Evolutionary conservation across 2,888 invertebrate genomes (phyloP), one percentile per base, ranked within the genome.

Genomic region (Emesis furor): DNA sequence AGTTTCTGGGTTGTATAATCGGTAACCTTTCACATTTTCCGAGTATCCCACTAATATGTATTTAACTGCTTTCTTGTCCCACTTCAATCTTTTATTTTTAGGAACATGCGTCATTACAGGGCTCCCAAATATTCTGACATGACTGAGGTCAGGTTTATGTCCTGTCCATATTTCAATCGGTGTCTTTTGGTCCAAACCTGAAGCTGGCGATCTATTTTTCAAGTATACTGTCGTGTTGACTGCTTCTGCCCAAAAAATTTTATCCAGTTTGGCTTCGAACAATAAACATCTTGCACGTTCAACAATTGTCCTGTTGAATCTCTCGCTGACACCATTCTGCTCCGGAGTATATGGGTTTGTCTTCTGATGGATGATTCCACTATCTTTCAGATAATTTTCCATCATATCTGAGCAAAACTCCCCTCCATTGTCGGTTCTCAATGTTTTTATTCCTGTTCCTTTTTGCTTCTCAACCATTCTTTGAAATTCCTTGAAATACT

Each of bases 141-240:
- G 84, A n/a, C 84, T 84, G 0, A 89, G 7, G 46, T 89, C 79
- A 65, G 88, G 86, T n/a, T 87, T 89, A 2, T 2, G 46, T 0
- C 82, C 78, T 59, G 84, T 85, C 85, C 88, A 89, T 6, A 74
- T n/a, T 68, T 89, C 88, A 84, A 74, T 86, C 59, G 88, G 85
- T 76, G 87, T 89, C 71, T 81, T 73, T 62, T 62, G 17, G 62
- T 37, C 62, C 62, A 73, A 62, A 32, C 72, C 55, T 30, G 55
- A 46, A 17, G 46, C 72, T 42, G 73, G 12, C 14, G 79, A 73
- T 42, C 88, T 84, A 46, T 86, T 89, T 30, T 69, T 73, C 17
- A 79, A 55, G 81, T 84, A 81, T 76, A 73, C 73, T 62, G 73
- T 59, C n/a, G 73, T 73, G 17, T 73, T 73, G 10, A 62, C 62